Evolutionary conservation across 2,888 invertebrate genomes (phyloP).

Genomic region (Dioctria rufipes): DNA sequence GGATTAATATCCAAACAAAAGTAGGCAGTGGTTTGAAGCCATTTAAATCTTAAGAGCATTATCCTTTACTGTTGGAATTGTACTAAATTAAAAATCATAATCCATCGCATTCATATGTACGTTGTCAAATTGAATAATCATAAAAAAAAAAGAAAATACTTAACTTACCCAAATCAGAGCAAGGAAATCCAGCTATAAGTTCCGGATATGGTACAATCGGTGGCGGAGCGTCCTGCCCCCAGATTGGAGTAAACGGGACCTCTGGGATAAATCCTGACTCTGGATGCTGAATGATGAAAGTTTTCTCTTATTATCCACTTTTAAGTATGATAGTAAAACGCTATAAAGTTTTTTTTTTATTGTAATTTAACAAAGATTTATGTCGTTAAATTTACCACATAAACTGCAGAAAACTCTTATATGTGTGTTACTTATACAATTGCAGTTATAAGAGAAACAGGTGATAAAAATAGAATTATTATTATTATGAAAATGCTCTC

Average conservation of each 20-base stretch:
- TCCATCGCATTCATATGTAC: too few species aligned
- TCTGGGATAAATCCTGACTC: conserved; percentile 70
- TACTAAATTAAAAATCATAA: too few species aligned
- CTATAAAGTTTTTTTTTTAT: conserved; percentile 20
- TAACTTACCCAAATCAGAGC: conserved; percentile 75
- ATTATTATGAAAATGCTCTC: conserved; percentile 54
- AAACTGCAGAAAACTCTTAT: conserved; percentile 30
- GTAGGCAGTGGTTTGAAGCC: too few species aligned
- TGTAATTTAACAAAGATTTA: conserved; percentile 13
- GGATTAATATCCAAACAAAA: too few species aligned
- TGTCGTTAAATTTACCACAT: conserved; percentile 42
- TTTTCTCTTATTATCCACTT: conserved; percentile 35
- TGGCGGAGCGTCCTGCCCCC: conserved; percentile 73
- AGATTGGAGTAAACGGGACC: conserved; percentile 70
- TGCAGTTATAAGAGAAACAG: conserved; percentile 10
- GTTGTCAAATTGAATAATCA: not conserved
- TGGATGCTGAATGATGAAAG: conserved; percentile 64
- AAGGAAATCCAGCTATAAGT: conserved; percentile 80
- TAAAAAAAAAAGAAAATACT: not conserved
- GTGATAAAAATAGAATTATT: conserved; percentile 48
- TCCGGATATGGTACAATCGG: conserved; percentile 78
- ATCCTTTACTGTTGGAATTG: too few species aligned
- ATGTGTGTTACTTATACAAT: not conserved
- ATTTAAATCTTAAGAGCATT: too few species aligned
- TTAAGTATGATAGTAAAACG: not conserved